A percentile compares a stretch with the other conserved stretches of the same genome.
Evolutionary conservation across 2,888 invertebrate species (phyloP).

Genomic region (Sabellastarte sp.): DNA sequence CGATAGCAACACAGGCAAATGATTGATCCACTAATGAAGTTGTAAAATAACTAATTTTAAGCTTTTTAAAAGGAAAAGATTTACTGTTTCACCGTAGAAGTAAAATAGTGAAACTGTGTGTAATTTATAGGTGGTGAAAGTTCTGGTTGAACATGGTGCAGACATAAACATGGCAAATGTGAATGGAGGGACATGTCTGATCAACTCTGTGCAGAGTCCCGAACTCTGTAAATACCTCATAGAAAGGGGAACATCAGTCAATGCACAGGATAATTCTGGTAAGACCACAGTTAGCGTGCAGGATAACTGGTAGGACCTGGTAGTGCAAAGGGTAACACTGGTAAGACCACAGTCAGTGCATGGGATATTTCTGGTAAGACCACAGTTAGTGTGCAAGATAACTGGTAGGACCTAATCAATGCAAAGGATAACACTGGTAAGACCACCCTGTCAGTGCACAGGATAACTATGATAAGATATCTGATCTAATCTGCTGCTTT

Average conservation of each 20-base stretch:
- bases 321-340: no score
- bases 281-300: slow-evolving; percentile 87
- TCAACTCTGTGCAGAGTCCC: slow-evolving; percentile 86
- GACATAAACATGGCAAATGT: slow-evolving; percentile 77
- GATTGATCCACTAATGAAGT: neutral
- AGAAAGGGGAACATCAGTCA: slow-evolving; percentile 76
- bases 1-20: neutral
- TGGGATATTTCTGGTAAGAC: slow-evolving; percentile 86
- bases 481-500: no score
- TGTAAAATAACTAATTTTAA: neutral
- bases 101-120: slow-evolving; percentile 27
- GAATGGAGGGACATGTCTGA: slow-evolving; percentile 89
- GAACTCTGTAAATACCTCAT: slow-evolving; percentile 78
- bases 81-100: slow-evolving; percentile 62
- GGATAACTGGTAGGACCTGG: no score
- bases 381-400: no score
- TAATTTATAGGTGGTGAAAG: slow-evolving; percentile 29
- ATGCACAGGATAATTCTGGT: slow-evolving; percentile 84
- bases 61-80: neutral
- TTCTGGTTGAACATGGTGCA: slow-evolving; percentile 49
- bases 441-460: slow-evolving; percentile 82
- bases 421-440: no score
- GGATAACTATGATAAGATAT: slow-evolving; percentile 86
- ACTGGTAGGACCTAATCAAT: no score
- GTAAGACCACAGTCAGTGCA: slow-evolving; percentile 83